Percentiles rank a stretch among this genome's conserved stretches.
Conservation (phyloP, 1,140 invertebrate genomes). For the Musca domestica region DNA sequence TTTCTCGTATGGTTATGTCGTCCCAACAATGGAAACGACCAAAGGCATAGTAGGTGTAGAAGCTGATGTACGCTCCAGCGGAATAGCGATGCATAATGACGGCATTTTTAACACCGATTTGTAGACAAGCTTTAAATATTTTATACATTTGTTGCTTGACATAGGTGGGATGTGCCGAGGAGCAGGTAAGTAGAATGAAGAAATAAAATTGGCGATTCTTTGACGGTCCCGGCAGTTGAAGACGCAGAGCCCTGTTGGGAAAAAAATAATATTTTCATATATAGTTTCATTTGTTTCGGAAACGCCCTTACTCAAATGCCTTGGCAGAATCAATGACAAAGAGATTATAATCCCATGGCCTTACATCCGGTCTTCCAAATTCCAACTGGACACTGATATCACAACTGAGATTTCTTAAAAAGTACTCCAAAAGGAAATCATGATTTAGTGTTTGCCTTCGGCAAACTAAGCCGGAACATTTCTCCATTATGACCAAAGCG, state of each 20-base stretch:
- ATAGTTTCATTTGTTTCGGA: neutral
- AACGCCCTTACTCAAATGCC: neutral
- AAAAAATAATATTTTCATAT: neutral
- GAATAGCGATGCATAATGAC: conserved; percentile 24
- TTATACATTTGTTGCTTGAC: neutral
- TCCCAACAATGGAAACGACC: neutral
- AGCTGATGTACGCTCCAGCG: neutral
- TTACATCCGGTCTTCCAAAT: neutral
- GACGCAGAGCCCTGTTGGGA: neutral
- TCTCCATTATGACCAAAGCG: neutral
- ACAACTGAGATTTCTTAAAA: neutral
- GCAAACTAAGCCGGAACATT: neutral
- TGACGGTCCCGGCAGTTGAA: neutral
- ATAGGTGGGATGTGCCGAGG: neutral
- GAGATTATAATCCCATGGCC: neutral
- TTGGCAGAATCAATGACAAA: neutral
- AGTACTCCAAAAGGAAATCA: neutral
- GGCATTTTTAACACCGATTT: conserved; percentile 7
- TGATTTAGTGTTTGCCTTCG: neutral
- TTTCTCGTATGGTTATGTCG: neutral
- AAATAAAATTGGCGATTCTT: conserved; percentile 6
- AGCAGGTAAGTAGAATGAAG: conserved; percentile 4
- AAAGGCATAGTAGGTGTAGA: conserved; percentile 17
- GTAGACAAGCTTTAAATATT: neutral
- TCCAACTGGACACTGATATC: neutral